Evolutionary conservation across 2,888 invertebrate genomes (phyloP).

Genomic region (Acrobeloides nanus): DNA sequence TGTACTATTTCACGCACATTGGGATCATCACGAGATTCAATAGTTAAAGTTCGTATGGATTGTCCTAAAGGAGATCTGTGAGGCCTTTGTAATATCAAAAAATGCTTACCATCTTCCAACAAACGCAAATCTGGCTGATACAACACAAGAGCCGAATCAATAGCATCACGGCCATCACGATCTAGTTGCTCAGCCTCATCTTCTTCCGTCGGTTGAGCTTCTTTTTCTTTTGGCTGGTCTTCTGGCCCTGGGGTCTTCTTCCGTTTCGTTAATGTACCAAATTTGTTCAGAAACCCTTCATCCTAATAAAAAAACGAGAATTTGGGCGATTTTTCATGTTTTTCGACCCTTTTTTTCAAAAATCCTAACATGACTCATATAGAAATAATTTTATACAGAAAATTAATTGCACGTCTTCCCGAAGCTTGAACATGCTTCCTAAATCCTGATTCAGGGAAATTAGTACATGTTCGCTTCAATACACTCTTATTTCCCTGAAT

Average conservation of each 20-base stretch:
- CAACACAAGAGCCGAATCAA: constrained; percentile 46
- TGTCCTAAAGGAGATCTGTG: too few species aligned
- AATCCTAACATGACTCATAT: too few species aligned
- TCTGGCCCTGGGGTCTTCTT: constrained; percentile 34
- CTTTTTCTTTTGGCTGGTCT: constrained; percentile 12
- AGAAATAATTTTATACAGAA: too few species aligned
- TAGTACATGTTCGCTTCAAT: too few species aligned
- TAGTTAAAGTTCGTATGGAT: constrained; percentile 88
- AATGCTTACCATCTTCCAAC: constrained; percentile 63
- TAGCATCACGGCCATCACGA: constrained; percentile 49
- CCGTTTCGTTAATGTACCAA: constrained; percentile 39
- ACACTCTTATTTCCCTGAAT: too few species aligned
- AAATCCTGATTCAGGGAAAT: too few species aligned
- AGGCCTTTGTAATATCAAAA: too few species aligned
- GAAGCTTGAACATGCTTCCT: too few species aligned
- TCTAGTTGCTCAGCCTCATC: constrained; percentile 64
- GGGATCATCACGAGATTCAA: constrained; percentile 75
- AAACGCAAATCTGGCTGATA: constrained; percentile 36
- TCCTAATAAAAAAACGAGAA: constrained; percentile 13
- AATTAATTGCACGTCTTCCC: too few species aligned
- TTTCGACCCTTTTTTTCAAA: too few species aligned
- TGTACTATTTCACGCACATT: constrained; percentile 57
- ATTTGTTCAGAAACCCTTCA: constrained; percentile 38
- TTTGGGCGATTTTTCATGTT: too few species aligned
- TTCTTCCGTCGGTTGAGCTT: constrained; percentile 57